Evolutionary conservation across 2,113 vertebrate genomes (phyloP).

Genomic region (Raja brachyura): DNA sequence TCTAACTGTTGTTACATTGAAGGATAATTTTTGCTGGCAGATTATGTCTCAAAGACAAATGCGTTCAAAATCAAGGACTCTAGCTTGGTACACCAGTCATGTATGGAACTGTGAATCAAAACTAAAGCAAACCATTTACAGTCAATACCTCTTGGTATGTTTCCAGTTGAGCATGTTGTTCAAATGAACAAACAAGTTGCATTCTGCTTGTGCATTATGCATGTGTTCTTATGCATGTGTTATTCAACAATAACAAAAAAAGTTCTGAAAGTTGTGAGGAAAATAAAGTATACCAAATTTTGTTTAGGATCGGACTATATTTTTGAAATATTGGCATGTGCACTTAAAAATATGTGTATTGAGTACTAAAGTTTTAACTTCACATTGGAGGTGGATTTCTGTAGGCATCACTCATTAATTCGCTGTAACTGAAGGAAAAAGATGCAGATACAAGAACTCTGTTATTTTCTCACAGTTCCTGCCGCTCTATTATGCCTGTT

Average conservation of each 20-base stretch:
- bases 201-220: not conserved
- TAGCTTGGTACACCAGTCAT: not conserved
- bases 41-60: not conserved
- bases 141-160: not conserved
- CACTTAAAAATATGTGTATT: not conserved
- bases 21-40: not conserved
- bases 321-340: not conserved
- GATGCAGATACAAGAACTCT: not conserved
- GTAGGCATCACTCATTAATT: not conserved
- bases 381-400: not conserved
- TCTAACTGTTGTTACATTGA: not conserved
- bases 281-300: not conserved
- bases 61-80: not conserved
- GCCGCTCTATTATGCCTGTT: not conserved
- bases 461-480: not conserved
- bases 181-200: too few relatives aligned
- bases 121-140: slow-evolving; percentile 11
- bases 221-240: not conserved
- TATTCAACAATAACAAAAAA: not conserved
- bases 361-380: not conserved
- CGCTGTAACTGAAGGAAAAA: not conserved
- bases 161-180: not conserved
- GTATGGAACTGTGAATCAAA: not conserved
- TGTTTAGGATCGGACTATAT: not conserved
- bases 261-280: not conserved